These are phyloP conservation scores for Lycodopsis pacificus DNA, from an alignment of 2,797 vertebrate genomes.

Conservation along the genomic window DNA sequence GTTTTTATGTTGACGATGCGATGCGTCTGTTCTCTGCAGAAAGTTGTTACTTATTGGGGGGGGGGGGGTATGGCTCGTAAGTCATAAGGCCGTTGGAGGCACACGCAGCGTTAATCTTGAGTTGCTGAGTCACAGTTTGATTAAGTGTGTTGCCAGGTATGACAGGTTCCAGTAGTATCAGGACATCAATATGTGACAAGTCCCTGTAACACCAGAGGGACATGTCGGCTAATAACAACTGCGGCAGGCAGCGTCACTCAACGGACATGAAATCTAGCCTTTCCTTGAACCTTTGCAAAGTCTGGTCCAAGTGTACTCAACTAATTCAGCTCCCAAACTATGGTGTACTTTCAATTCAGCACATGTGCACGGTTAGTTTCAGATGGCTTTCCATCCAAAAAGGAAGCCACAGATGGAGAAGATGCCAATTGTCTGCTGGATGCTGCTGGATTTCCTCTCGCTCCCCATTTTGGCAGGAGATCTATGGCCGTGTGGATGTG, in stretches of 20 bases:
- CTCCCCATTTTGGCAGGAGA: slow-evolving; percentile 75
- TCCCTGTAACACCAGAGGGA: slow-evolving; percentile 46
- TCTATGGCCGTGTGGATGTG: slow-evolving; percentile 83
- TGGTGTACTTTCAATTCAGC: slow-evolving; percentile 35
- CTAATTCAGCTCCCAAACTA: slow-evolving; percentile 24
- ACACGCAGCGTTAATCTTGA: slow-evolving; percentile 65
- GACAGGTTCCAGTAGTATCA: slow-evolving; percentile 54
- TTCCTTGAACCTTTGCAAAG: slow-evolving; percentile 36
- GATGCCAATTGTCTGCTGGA: slow-evolving; percentile 64
- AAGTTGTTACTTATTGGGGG: slow-evolving; percentile 75
- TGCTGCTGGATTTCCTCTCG: slow-evolving; percentile 69
- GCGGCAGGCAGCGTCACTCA: slow-evolving; percentile 6
- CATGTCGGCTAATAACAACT: slow-evolving; percentile 40
- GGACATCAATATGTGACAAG: slow-evolving; percentile 54
- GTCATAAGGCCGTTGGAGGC: slow-evolving; percentile 63
- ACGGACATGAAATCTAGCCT: slow-evolving; percentile 22
- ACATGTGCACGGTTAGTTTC: slow-evolving; percentile 36
- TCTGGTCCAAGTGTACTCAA: slow-evolving; percentile 20
- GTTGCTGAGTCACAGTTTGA: slow-evolving; percentile 75
- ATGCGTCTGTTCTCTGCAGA: slow-evolving; percentile 72
- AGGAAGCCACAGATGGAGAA: slow-evolving; percentile 54
- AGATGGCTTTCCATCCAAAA: slow-evolving; percentile 36
- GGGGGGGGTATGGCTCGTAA: slow-evolving; percentile 67
- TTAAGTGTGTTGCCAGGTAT: slow-evolving; percentile 57
- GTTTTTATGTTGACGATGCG: slow-evolving; percentile 76